Conservation (phyloP, 2,113 vertebrate species). For the Neogobius melanostomus region DNA sequence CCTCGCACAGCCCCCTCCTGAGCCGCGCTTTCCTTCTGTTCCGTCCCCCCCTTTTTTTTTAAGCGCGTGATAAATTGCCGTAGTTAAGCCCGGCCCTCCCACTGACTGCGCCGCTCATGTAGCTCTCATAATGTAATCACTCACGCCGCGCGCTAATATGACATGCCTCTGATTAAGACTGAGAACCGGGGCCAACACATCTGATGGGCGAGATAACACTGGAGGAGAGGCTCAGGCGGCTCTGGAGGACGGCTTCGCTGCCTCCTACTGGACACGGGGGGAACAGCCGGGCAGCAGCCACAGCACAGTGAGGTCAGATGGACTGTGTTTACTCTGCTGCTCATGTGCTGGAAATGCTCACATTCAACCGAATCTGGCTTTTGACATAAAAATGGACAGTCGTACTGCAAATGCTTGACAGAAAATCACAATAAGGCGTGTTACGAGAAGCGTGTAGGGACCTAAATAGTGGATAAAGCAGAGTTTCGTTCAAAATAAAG, state of each 20-base stretch:
- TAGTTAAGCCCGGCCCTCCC: neutral
- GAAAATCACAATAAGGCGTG: too few species aligned
- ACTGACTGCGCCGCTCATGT: constrained; percentile 1
- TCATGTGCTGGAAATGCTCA: too few species aligned
- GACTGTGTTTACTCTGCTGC: too few species aligned
- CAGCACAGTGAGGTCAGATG: neutral
- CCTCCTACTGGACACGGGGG: constrained; percentile 67
- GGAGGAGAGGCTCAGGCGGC: neutral
- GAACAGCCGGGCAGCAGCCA: neutral
- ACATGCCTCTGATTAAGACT: constrained; percentile 1
- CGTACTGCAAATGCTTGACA: too few species aligned
- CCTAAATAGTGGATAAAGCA: too few species aligned
- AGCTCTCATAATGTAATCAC: constrained; percentile 12
- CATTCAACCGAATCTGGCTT: too few species aligned
- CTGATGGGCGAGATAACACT: neutral
- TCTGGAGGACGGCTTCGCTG: constrained; percentile 53
- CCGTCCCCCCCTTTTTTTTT: neutral
- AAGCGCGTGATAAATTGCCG: neutral
- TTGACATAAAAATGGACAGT: too few species aligned
- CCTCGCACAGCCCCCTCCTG: neutral
- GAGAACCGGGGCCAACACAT: constrained; percentile 3
- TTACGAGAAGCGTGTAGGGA: too few species aligned
- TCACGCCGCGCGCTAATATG: neutral
- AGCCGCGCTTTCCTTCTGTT: too few species aligned
- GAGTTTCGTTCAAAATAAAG: too few species aligned